Base-by-base conservation (phyloP, 2,797 vertebrate species). In the Sardinella longiceps region DNA sequence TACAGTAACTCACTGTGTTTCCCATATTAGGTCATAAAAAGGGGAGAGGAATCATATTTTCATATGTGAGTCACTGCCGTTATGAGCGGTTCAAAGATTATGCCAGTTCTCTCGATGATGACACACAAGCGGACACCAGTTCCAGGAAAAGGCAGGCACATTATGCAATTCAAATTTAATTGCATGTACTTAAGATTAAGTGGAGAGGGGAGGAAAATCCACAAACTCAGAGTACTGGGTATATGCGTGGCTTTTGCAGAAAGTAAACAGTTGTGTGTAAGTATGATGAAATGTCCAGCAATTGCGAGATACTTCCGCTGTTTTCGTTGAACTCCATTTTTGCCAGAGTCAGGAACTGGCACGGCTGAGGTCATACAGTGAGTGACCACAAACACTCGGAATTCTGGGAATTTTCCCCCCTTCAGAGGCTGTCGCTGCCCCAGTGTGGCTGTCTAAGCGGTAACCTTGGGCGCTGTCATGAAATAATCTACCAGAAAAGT, bases 401-500 rank as follows among this genome's bases (percentile, higher is more conserved):
- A 95, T 93, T 89, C 86, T 87, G 85, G 86, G 89, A 88, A 88
- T 87, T 90, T 86, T 86, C 89, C 89, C 85, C 83, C 82, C 90
- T 88, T 86, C 86, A 86, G 81, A 83, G 43, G 82, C 87, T 60
- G 84, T 86, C 86, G 84, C 80, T 85, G 84, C 82, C 83, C 83
- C 74, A 90, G 80, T 91, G 91, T 92, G 90, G 87, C 90, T 87
- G 85, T 58, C 82, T 87, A 88, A 90, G 88, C 84, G 88, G 48
- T 85, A 90, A 90, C 93, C 93, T 95, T 95, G 93, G 89, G 86
- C 88, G 87, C 84, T 84, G 90, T 93, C 93, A 93, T 95, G 93
- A 93, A 95, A 95, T 95, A 92, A 95, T 95, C 92, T 92, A 94
- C 93, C 91, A 93, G 92, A 87, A 33, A 92, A 90, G 94, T 94